Percentiles rank a stretch among this genome's conserved stretches.
Conservation (phyloP, 2,888 invertebrate species). For the Slavum lentiscoides region DNA sequence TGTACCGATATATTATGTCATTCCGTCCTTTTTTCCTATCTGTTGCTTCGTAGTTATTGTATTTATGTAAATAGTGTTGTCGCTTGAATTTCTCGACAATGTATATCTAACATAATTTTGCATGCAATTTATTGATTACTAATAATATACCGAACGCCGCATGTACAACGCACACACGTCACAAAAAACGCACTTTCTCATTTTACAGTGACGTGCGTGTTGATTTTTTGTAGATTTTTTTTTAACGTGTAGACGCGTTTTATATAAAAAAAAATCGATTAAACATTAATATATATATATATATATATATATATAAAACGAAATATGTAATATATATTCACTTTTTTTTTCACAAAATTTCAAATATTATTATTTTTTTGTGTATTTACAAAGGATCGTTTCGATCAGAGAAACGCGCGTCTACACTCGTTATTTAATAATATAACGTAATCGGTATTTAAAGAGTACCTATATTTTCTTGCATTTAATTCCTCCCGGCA, state of each 20-base stretch:
- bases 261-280: too few relatives aligned
- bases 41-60: constrained; percentile 32
- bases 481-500: constrained; percentile 25
- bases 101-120: constrained; percentile 7
- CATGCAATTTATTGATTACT: constrained; percentile 9
- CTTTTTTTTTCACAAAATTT: too few relatives aligned
- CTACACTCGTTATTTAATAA: too few relatives aligned
- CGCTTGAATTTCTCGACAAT: neutral
- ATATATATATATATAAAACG: too few relatives aligned
- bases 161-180: neutral
- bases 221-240: neutral
- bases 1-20: neutral
- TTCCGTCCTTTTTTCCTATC: constrained; percentile 39
- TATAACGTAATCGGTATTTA: neutral
- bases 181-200: too few relatives aligned
- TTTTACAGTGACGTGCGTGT: neutral
- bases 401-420: too few relatives aligned
- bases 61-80: neutral
- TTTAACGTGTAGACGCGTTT: neutral
- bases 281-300: too few relatives aligned
- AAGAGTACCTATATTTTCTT: neutral
- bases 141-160: neutral
- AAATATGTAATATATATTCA: too few relatives aligned
- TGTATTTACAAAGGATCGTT: too few relatives aligned
- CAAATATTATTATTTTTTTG: too few relatives aligned